Conservation (phyloP, 1,140 invertebrate genomes). For the Plodia interpunctella region DNA sequence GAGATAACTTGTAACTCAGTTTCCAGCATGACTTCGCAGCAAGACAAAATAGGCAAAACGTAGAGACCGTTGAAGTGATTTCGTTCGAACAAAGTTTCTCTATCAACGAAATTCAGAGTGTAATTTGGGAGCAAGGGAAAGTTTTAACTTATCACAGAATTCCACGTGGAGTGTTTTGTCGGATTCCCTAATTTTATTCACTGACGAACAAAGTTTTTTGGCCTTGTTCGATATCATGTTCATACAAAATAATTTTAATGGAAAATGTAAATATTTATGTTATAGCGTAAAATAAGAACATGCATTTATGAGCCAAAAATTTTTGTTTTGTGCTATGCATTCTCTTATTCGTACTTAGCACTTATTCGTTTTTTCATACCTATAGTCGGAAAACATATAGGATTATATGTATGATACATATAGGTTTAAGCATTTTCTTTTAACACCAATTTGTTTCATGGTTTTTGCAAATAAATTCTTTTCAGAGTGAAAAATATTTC, state of each 20-base stretch:
- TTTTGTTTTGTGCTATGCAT: too few relatives aligned
- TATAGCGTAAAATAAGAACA: neutral
- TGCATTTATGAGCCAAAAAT: neutral
- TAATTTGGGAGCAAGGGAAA: constrained; percentile 72
- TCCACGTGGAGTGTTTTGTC: constrained; percentile 72
- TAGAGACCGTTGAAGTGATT: constrained; percentile 66
- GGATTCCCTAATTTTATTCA: constrained; percentile 63
- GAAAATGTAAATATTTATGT: constrained; percentile 9
- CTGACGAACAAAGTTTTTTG: constrained; percentile 34
- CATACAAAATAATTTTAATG: neutral
- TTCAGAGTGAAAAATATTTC: neutral
- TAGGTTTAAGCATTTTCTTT: too few relatives aligned
- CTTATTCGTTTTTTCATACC: too few relatives aligned
- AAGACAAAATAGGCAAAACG: constrained; percentile 57
- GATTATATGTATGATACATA: too few relatives aligned
- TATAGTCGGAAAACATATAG: too few relatives aligned
- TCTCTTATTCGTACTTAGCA: too few relatives aligned
- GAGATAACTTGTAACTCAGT: constrained; percentile 29
- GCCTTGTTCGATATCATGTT: neutral
- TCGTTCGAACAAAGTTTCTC: constrained; percentile 71
- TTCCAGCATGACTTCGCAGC: constrained; percentile 48
- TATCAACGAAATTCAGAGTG: constrained; percentile 72
- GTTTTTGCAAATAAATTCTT: too few relatives aligned
- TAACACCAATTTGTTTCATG: too few relatives aligned
- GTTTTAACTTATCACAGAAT: constrained; percentile 71